Percentiles rank a stretch among this genome's conserved stretches.
Evolutionary conservation across 2,797 vertebrate species (phyloP).

Genomic region (Epinephelus malabaricus): DNA sequence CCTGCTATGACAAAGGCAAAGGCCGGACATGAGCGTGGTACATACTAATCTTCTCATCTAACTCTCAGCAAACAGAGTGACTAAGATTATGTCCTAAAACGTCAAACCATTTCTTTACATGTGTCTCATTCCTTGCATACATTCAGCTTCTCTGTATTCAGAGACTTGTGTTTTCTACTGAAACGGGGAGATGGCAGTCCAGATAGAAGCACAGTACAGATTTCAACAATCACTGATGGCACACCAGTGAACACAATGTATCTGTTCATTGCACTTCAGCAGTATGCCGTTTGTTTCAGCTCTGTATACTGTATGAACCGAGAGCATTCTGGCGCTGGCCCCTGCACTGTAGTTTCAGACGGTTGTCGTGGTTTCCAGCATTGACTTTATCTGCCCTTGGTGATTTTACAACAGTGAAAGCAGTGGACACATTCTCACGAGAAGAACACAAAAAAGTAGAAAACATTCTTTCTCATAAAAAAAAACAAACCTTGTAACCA

Average conservation of each 20-base stretch:
- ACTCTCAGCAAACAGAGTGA: conserved; percentile 27
- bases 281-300: conserved; percentile 22
- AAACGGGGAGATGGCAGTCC: conserved; percentile 36
- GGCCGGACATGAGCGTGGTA: not conserved
- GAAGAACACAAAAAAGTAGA: conserved; percentile 65
- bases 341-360: conserved; percentile 25
- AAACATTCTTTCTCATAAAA: conserved; percentile 76
- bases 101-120: conserved; percentile 31
- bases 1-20: too few relatives aligned
- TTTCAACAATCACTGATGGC: conserved; percentile 58
- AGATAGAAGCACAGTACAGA: conserved; percentile 40
- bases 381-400: conserved; percentile 63
- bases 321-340: conserved; percentile 24
- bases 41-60: conserved; percentile 8
- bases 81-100: conserved; percentile 18
- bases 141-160: conserved; percentile 74
- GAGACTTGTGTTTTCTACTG: conserved; percentile 39
- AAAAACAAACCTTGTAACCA: conserved; percentile 48
- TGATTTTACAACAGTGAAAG: conserved; percentile 68
- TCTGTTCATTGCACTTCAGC: conserved; percentile 36
- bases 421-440: conserved; percentile 67
- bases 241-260: conserved; percentile 35
- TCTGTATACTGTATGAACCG: conserved; percentile 8
- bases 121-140: conserved; percentile 70
- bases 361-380: conserved; percentile 54